A percentile compares a stretch with the other conserved stretches of the same genome.
Evolutionary conservation across 2,797 vertebrate species (phyloP).

Genomic region (Amniataba percoides): DNA sequence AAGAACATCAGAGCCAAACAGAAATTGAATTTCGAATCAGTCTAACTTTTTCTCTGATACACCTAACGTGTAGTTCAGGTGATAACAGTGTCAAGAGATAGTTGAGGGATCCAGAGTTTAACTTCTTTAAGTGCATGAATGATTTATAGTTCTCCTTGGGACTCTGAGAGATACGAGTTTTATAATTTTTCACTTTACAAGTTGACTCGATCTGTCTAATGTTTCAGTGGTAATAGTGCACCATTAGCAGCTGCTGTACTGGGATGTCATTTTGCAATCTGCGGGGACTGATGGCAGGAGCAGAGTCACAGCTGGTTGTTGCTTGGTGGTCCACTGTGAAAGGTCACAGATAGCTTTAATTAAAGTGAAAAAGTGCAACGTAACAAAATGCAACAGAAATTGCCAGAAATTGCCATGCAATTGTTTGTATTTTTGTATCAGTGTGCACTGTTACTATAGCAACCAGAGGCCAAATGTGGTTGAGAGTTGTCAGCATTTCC

Average conservation of each 20-base stretch:
- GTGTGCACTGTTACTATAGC: not conserved
- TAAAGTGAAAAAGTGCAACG: not conserved
- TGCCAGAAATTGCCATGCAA: not conserved
- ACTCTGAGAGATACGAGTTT: conserved; percentile 35
- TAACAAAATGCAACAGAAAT: not conserved
- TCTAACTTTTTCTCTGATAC: conserved; percentile 24
- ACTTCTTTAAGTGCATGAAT: conserved; percentile 30
- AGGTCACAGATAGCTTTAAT: not conserved
- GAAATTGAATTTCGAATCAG: conserved; percentile 7
- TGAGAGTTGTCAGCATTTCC: not conserved
- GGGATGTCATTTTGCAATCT: not conserved
- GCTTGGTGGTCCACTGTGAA: not conserved
- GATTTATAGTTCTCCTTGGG: conserved; percentile 38
- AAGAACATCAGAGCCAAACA: conserved; percentile 14
- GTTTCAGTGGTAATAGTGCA: not conserved
- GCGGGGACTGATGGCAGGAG: not conserved
- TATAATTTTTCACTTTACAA: conserved; percentile 25
- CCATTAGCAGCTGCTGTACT: not conserved
- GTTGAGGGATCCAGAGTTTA: conserved; percentile 20
- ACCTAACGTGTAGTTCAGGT: conserved; percentile 39
- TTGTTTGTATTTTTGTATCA: not conserved
- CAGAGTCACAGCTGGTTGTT: not conserved
- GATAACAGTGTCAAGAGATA: conserved; percentile 36
- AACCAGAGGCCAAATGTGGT: not conserved
- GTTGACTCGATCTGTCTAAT: conserved; percentile 27